A percentile compares a stretch with the other conserved stretches of the same genome.
Evolutionary conservation across 1,140 invertebrate species (phyloP).

Genomic region (Caenorhabditis briggsae): DNA sequence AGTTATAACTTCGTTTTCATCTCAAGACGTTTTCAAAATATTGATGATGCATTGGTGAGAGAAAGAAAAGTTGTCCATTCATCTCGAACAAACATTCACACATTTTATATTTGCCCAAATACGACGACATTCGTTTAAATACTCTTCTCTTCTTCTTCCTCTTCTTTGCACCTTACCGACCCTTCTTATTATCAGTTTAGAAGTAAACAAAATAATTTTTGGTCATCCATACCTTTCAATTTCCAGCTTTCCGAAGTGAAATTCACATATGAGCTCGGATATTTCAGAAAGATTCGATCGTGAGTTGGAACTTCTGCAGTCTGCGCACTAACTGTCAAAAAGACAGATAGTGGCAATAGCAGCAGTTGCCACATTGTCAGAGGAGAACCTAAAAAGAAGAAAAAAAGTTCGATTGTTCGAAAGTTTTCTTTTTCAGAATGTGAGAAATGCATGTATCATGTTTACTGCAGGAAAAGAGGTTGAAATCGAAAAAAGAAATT

Average conservation of each 20-base stretch:
- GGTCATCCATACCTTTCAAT: not conserved
- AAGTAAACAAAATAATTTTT: not conserved
- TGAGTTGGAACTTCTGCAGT: not conserved
- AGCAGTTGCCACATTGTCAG: conserved; percentile 6
- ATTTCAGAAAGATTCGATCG: conserved; percentile 11
- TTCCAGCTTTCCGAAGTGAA: conserved; percentile 24
- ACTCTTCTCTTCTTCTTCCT: not conserved
- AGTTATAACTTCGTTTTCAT: too few species aligned
- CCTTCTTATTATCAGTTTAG: conserved; percentile 16
- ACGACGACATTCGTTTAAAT: conserved; percentile 4
- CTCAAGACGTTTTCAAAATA: conserved; percentile 38
- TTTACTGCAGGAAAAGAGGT: not conserved
- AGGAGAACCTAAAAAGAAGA: not conserved
- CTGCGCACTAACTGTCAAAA: conserved; percentile 31
- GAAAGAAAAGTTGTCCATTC: not conserved
- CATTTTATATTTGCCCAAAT: conserved; percentile 9
- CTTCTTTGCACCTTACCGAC: conserved; percentile 1
- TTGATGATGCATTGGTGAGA: conserved; percentile 14
- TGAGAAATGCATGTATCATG: not conserved
- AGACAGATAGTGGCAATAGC: conserved; percentile 32
- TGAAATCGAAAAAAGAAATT: not conserved
- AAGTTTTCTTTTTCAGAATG: not conserved
- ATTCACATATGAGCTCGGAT: conserved; percentile 28
- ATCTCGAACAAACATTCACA: conserved; percentile 39
- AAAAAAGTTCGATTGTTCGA: not conserved